These are phyloP conservation scores for Coluber constrictor DNA, from an alignment of 2,797 vertebrate species.

Conservation along the genomic window DNA sequence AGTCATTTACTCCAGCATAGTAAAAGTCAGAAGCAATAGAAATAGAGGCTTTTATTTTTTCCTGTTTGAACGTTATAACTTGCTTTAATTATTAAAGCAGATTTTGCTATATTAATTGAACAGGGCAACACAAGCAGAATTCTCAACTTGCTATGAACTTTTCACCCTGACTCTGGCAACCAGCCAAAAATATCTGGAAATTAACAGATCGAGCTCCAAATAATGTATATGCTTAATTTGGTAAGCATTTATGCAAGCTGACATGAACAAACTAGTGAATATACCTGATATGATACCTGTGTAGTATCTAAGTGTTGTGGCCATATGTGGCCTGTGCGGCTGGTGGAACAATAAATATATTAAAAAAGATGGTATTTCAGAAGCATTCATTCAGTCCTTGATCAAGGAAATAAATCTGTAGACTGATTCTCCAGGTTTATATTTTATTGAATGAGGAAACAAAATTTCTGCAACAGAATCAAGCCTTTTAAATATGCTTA, in stretches of 20 bases:
- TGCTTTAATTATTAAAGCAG: not conserved
- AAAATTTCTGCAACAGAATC: not conserved
- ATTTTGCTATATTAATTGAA: not conserved
- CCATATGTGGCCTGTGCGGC: too few species aligned
- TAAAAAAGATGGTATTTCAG: not conserved
- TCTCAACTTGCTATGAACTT: not conserved
- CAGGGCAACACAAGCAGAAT: not conserved
- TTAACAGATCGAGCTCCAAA: not conserved
- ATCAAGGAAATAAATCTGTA: not conserved
- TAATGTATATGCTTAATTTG: not conserved
- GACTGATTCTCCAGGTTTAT: not conserved
- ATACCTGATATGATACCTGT: not conserved
- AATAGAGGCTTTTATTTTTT: not conserved
- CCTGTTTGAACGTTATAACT: not conserved
- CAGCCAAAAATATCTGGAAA: not conserved
- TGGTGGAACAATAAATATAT: not conserved
- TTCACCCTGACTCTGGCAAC: not conserved
- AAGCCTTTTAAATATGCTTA: not conserved
- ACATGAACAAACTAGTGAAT: not conserved
- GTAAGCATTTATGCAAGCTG: not conserved
- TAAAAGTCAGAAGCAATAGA: not conserved
- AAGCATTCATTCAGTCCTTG: not conserved
- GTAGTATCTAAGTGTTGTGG: not conserved
- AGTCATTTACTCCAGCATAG: not conserved
- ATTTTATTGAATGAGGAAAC: not conserved